Base-by-base conservation (phyloP, 2,113 vertebrate genomes). In the Rhabdomys dilectus region DNA sequence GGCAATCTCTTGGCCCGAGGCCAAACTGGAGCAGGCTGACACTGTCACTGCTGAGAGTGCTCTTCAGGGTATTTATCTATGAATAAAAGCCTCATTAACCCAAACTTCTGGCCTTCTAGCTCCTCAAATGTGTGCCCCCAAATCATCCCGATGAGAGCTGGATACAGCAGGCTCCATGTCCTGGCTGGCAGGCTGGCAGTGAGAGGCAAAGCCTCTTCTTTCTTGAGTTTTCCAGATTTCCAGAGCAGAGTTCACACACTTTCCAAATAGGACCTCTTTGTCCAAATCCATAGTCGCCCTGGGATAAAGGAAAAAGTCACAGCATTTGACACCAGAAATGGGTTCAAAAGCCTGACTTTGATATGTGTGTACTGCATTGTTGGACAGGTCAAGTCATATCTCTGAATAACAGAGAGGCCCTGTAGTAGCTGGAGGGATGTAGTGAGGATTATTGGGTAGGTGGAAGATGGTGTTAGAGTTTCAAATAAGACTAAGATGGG, bases 31-130 rank as follows among this genome's bases (percentile, higher is more conserved):
- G 58, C 24, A 70, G 68, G 64, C 48, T 31, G 21, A 56, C 16
- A 26, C 15, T 53, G 85, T 21, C 10, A 29, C 80, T 68, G 26
- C 72, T 76, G 21, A 85, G 60, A 51, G 51, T 62, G 36, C 91
- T 78, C 92, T 91, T 78, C 56, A 88, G 88, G 93, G 97, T 58
- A 66, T 82, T 94, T 76, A 45, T 66, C 77, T 1, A 0, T n/a
- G 66, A 94, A 92, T 34, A 95, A 96, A 91, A 42, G 86, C 58
- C 93, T 94, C 34, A 95, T n/a, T 82, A 77, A 91, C 76, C 58
- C 90, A 91, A 94, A 96, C 73, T 96, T 94, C 91, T 95, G 88
- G 89, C 62, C 0, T 5, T 45, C 60, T 36, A 84, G 45, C 73
- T 96, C 89, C 91, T 87, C 34, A 89, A 92, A 80, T 39, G n/a